Percentiles rank a stretch among this genome's conserved stretches.
These are phyloP conservation scores for Sphyrna mokarran DNA, from an alignment of 2,113 vertebrate genomes.

Conservation along the genomic window DNA sequence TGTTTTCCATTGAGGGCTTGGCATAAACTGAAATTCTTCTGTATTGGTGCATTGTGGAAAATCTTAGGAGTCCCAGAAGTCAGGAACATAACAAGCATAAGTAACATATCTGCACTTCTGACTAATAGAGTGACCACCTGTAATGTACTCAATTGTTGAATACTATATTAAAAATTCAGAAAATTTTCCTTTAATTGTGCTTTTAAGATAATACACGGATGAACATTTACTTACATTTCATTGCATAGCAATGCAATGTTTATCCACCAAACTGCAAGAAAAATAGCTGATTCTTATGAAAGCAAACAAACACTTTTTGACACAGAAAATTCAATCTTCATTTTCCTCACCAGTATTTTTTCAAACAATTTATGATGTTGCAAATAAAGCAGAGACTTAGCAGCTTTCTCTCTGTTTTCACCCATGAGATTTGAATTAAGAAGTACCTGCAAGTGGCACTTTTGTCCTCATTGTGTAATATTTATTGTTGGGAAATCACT, in stretches of 20 bases:
- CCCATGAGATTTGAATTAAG: background rate
- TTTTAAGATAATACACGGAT: background rate
- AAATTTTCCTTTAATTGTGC: background rate
- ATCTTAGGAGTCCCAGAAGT: background rate
- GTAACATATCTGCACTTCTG: background rate
- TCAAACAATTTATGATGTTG: background rate
- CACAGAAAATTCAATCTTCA: background rate
- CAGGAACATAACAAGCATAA: background rate
- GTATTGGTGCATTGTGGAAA: background rate
- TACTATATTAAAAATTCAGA: background rate
- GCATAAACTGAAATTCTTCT: background rate
- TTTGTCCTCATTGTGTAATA: background rate
- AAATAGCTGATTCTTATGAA: constrained; percentile 1
- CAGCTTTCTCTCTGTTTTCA: background rate
- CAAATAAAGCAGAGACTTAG: background rate
- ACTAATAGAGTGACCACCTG: background rate
- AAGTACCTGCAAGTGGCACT: background rate
- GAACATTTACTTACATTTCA: background rate
- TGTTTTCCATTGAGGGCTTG: background rate
- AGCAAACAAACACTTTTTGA: background rate
- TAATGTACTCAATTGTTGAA: background rate
- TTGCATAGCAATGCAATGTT: background rate
- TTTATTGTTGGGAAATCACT: too few relatives aligned
- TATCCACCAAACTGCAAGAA: background rate
- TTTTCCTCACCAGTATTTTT: background rate